A percentile compares a stretch with the other conserved stretches of the same genome.
phyloP scores from a whole-genome alignment of 2,113 vertebrate genomes.

The Chaetops frenatus region DNA sequence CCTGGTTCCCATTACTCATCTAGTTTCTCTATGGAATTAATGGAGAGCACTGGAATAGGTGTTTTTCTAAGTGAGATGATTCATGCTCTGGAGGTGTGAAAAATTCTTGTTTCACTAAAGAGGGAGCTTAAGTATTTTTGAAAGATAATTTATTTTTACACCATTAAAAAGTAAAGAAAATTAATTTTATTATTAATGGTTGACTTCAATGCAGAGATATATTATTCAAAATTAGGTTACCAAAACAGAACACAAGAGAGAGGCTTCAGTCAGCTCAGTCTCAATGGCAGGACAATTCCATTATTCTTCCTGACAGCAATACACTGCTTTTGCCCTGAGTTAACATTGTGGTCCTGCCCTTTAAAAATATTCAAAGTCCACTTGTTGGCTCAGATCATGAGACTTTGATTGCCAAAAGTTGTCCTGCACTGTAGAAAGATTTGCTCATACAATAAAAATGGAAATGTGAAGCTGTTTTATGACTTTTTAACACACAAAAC shows the following conservation, averaged over 20 bases:
- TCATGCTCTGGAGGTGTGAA: not conserved
- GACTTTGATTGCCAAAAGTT: not conserved
- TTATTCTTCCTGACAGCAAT: not conserved
- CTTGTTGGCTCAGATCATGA: not conserved
- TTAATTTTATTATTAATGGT: not conserved
- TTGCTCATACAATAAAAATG: conserved; percentile 32
- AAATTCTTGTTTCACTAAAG: not conserved
- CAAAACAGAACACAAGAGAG: not conserved
- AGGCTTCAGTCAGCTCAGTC: not conserved
- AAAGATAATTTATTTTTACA: not conserved
- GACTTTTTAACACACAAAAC: conserved; percentile 3
- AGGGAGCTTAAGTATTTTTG: not conserved
- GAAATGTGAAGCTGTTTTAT: conserved; percentile 44
- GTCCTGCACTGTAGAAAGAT: not conserved
- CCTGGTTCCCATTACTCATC: not conserved
- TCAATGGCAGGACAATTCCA: not conserved
- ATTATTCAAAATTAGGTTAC: not conserved
- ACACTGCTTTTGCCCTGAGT: not conserved
- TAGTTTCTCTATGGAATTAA: not conserved
- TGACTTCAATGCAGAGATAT: not conserved
- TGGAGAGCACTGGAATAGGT: not conserved
- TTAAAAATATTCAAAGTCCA: not conserved
- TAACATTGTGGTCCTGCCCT: not conserved
- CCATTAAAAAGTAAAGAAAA: not conserved
- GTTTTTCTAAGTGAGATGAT: not conserved